A percentile compares a stretch with the other conserved stretches of the same genome.
Conservation (phyloP, 2,797 vertebrate genomes). For the Todus mexicanus region DNA sequence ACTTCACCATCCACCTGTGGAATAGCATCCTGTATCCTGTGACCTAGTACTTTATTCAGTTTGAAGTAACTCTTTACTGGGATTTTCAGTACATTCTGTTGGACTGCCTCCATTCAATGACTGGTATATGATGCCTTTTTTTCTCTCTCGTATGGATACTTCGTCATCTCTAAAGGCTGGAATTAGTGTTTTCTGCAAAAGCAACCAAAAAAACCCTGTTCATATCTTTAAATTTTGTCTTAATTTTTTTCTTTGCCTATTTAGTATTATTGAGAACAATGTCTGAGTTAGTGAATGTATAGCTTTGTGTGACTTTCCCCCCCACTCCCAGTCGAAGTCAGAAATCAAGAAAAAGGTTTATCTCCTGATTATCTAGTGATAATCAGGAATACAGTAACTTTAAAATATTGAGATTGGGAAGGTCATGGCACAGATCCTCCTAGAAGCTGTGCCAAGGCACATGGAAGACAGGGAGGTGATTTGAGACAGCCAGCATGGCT, state of each 20-base stretch:
- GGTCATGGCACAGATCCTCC: too few relatives aligned
- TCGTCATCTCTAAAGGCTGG: background rate
- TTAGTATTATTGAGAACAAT: background rate
- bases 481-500: too few relatives aligned
- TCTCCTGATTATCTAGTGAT: too few relatives aligned
- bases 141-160: background rate
- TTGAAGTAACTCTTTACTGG: background rate
- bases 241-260: background rate
- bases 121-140: background rate
- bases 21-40: background rate
- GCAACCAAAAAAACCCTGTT: too few relatives aligned
- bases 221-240: background rate
- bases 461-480: too few relatives aligned
- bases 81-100: background rate
- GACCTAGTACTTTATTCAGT: background rate
- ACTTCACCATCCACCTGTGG: background rate
- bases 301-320: background rate
- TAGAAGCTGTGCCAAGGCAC: too few relatives aligned
- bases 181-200: background rate
- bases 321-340: too few relatives aligned
- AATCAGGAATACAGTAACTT: too few relatives aligned
- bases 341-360: too few relatives aligned
- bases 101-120: background rate
- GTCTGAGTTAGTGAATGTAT: background rate
- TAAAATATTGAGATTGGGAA: too few relatives aligned